Evolutionary conservation across 2,888 invertebrate species (phyloP).

Genomic region (Phanerotoma sp.): DNA sequence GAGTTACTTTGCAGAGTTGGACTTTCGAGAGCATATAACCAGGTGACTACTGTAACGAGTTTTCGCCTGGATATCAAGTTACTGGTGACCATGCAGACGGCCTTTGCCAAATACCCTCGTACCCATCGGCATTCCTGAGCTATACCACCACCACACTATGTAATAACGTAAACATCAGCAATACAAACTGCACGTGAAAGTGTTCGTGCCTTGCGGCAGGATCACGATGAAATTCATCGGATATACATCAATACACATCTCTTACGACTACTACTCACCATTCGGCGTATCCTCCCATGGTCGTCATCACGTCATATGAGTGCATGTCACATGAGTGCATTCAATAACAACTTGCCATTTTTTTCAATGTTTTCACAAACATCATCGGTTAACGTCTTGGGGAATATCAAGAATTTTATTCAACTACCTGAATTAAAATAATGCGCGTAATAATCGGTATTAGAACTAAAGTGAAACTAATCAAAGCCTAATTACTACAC

Average conservation of each 20-base stretch:
- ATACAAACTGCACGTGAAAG: constrained; percentile 38
- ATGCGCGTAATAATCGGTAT: too few species aligned
- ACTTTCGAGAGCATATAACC: constrained; percentile 24
- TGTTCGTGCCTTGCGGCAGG: constrained; percentile 10
- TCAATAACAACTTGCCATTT: too few species aligned
- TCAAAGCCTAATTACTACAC: too few species aligned
- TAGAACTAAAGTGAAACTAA: too few species aligned
- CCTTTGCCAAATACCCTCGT: constrained; percentile 23
- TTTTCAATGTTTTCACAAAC: too few species aligned
- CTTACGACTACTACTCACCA: too few species aligned
- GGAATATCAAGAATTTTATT: too few species aligned
- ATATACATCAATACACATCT: constrained; percentile 30
- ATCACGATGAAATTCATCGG: constrained; percentile 31
- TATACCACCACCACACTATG: constrained; percentile 33
- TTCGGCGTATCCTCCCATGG: not conserved
- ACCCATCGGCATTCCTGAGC: constrained; percentile 29
- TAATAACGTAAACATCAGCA: constrained; percentile 36
- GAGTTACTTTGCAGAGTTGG: constrained; percentile 25
- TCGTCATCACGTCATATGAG: not conserved
- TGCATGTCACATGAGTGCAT: too few species aligned
- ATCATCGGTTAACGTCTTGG: too few species aligned
- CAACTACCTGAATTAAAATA: too few species aligned
- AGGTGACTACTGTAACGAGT: constrained; percentile 34
- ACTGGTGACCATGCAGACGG: constrained; percentile 6
- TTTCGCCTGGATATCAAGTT: constrained; percentile 21